Evolutionary conservation across 1,140 invertebrate species (phyloP).

Genomic region (Linepithema humile): DNA sequence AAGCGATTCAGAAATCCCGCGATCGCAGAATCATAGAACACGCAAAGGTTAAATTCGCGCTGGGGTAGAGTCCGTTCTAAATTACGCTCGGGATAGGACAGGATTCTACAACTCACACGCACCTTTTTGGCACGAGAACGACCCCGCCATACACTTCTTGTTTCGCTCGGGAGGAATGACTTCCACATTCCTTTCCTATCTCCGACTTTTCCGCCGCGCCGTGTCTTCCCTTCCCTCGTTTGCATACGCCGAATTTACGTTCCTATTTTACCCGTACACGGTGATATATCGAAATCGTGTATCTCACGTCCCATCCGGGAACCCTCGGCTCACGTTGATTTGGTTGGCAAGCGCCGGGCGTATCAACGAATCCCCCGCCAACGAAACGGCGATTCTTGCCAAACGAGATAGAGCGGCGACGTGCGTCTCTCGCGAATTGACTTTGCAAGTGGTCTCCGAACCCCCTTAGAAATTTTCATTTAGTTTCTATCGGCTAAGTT

Average conservation of each 20-base stretch:
- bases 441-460: not conserved
- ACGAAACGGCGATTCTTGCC: slow-evolving; percentile 16
- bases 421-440: slow-evolving; percentile 16
- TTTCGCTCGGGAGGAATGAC: slow-evolving; percentile 7
- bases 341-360: slow-evolving; percentile 17
- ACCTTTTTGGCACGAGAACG: slow-evolving; percentile 24
- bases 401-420: slow-evolving; percentile 21
- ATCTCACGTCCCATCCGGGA: slow-evolving; percentile 7
- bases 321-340: slow-evolving; percentile 31
- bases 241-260: slow-evolving; percentile 42
- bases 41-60: slow-evolving; percentile 4
- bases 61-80: slow-evolving; percentile 20
- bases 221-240: slow-evolving; percentile 1
- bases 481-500: slow-evolving; percentile 26
- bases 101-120: not conserved
- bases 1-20: slow-evolving; percentile 4
- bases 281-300: slow-evolving; percentile 44
- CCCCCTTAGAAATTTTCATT: slow-evolving; percentile 13
- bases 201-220: not conserved
- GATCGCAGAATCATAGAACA: not conserved
- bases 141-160: slow-evolving; percentile 27
- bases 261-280: slow-evolving; percentile 22
- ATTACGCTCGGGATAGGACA: slow-evolving; percentile 11
- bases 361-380: slow-evolving; percentile 11
- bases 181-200: not conserved